A percentile compares a stretch with the other conserved stretches of the same genome.
phyloP scores from a whole-genome alignment of 1,140 invertebrate species.

The Coelopa frigida region DNA sequence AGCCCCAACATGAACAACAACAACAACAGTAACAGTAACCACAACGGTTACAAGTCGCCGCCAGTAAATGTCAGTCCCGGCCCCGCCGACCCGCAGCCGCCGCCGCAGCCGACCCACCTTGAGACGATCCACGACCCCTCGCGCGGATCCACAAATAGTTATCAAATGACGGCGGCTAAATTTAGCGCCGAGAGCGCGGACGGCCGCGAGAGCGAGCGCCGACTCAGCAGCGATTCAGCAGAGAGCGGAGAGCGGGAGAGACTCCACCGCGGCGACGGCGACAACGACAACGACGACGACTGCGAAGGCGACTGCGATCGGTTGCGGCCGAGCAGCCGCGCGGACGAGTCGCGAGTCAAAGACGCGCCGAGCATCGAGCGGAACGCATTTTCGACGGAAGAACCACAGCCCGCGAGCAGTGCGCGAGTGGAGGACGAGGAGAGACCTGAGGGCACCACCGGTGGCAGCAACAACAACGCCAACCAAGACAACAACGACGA shows the following conservation, averaged over 20 bases:
- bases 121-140: slow-evolving; percentile 43
- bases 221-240: slow-evolving; percentile 6
- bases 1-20: slow-evolving; percentile 16
- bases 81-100: too few species aligned
- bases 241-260: neutral
- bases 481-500: neutral
- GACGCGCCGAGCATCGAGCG: too few species aligned
- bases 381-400: too few species aligned
- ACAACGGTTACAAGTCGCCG: slow-evolving; percentile 8
- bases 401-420: too few species aligned
- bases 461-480: neutral
- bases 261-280: too few species aligned
- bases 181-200: slow-evolving; percentile 25
- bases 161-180: slow-evolving; percentile 44
- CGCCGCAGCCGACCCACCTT: too few species aligned
- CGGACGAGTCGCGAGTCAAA: too few species aligned
- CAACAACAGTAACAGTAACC: slow-evolving; percentile 15
- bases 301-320: neutral
- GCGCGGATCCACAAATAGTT: slow-evolving; percentile 31
- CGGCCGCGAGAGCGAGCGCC: slow-evolving; percentile 4
- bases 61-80: too few species aligned
- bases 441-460: neutral
- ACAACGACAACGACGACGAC: slow-evolving; percentile 6
- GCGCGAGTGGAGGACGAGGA: neutral
- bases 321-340: too few species aligned